Base-by-base conservation (phyloP, 2,113 vertebrate species). In the Pterocles burchelli region DNA sequence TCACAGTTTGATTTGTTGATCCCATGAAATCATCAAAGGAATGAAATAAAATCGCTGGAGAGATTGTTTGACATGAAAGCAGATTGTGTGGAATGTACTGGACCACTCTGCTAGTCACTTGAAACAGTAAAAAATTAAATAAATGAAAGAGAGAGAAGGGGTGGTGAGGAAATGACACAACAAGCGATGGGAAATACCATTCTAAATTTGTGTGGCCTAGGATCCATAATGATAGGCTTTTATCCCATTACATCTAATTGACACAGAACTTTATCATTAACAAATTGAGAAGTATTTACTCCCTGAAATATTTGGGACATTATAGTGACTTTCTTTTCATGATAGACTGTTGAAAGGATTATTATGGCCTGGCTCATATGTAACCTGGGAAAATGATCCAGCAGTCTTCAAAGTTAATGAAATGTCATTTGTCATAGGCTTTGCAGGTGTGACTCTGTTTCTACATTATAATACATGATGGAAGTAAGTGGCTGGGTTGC, bases 351-450 rank as follows among this genome's bases (percentile, higher is more conserved):
- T 98, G 97, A 99, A 98, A 98, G 97, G 95, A 93, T 78, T 96
- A 89, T 98, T 98, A 98, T 93, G 93, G 89, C 97, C 97, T 82
- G 74, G 90, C 96, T 98, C 94, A 92, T 97, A 96, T 91, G 83
- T 97, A 98, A 98, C 98, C 97, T 97, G 97, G 95, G 97, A 98
- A 97, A 97, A 97, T 92, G 96, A 98, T 98, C 97, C 96, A 98
- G 97, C 90, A 93, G 91, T 97, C 98, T 97, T 97, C 96, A 85
- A 97, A 97, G 97, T 98, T 98, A 98, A 98, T 98, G 97, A 98
- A 98, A 98, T 97, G 98, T 98, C 97, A 94, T 99, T 98, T 98
- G 98, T 99, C 98, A 98, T 73, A 95, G 90, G 93, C 72, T 97
- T 96, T 98, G 97, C 98, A 99, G 98, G 98, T 98, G 97, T 98